Conservation (phyloP, 2,888 invertebrate genomes). For the Ormia ochracea region DNA sequence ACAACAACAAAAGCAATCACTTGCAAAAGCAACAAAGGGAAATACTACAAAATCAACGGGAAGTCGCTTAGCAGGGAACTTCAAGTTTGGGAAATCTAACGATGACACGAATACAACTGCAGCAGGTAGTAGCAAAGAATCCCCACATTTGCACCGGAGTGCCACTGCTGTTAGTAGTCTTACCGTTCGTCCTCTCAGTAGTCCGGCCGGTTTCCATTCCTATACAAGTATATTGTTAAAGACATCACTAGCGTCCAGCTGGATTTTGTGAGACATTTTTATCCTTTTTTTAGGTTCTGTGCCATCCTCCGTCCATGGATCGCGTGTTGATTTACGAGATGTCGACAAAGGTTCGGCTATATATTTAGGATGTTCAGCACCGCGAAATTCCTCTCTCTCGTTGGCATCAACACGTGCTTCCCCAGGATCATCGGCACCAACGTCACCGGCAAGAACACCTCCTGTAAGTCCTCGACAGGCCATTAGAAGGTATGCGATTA, state of each 20-base stretch:
- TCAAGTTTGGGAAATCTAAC: conserved; percentile 35
- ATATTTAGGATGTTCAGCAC: conserved; percentile 79
- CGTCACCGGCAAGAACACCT: conserved; percentile 86
- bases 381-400: conserved; percentile 71
- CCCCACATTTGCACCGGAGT: conserved; percentile 71
- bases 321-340: conserved; percentile 83
- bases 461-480: conserved; percentile 86
- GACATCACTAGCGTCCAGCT: conserved; percentile 22
- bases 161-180: conserved; percentile 76
- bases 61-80: conserved; percentile 59
- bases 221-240: conserved; percentile 82
- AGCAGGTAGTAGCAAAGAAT: conserved; percentile 47
- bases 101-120: conserved; percentile 3
- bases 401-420: conserved; percentile 78
- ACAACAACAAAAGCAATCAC: conserved; percentile 55
- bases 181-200: conserved; percentile 83
- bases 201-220: conserved; percentile 87
- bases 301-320: conserved; percentile 85
- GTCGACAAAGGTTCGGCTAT: conserved; percentile 80
- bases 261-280: conserved; percentile 47
- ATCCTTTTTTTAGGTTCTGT: conserved; percentile 79
- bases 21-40: conserved; percentile 55
- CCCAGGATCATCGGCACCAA: conserved; percentile 83
- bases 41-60: conserved; percentile 62
- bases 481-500: conserved; percentile 75